Conservation (phyloP, 2,797 vertebrate species). For the Syngnathus rostellatus region DNA sequence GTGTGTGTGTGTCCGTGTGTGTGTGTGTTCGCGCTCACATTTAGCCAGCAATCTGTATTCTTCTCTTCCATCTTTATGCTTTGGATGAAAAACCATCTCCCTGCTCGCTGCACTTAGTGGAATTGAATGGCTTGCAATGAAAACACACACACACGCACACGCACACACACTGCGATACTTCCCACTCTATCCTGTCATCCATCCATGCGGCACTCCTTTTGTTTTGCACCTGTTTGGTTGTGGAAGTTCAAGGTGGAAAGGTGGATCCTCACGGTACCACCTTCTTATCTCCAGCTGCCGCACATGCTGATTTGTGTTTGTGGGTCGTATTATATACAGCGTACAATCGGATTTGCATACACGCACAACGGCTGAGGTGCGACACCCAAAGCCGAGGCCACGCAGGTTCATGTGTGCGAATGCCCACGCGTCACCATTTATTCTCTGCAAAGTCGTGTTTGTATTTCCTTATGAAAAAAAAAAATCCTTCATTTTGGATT, state of each 20-base stretch:
- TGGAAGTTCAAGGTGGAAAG: background rate
- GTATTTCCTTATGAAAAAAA: background rate
- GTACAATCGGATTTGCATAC: background rate
- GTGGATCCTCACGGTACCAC: background rate
- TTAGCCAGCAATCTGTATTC: conserved; percentile 37
- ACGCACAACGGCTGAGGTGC: background rate
- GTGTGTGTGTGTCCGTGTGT: background rate
- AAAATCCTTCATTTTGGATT: background rate
- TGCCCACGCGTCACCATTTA: background rate
- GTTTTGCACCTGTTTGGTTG: background rate
- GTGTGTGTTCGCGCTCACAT: conserved; percentile 9
- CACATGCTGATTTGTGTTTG: background rate
- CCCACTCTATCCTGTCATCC: conserved; percentile 6
- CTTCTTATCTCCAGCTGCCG: background rate
- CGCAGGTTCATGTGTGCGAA: background rate
- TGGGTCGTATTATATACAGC: background rate
- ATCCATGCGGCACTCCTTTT: background rate
- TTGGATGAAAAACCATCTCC: conserved; percentile 35
- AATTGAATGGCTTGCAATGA: conserved; percentile 44
- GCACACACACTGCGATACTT: background rate
- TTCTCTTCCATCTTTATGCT: conserved; percentile 27
- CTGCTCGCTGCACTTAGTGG: conserved; percentile 46
- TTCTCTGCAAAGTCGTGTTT: background rate
- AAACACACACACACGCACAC: conserved; percentile 9
- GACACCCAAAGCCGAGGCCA: background rate